phyloP scores from a whole-genome alignment of 2,113 vertebrate genomes.

The Sigmodon hispidus region DNA sequence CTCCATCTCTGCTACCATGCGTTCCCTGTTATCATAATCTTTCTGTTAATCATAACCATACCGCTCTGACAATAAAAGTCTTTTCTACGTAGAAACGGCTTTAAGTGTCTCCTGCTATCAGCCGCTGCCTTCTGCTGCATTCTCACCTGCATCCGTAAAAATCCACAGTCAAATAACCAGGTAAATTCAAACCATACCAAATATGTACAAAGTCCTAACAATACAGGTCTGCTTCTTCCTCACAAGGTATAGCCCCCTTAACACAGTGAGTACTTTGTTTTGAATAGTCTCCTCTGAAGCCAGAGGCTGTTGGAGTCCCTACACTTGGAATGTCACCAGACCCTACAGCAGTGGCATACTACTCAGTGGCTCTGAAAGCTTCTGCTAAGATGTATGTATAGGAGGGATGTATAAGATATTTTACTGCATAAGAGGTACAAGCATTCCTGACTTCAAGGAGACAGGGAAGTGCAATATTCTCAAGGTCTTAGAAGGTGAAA shows the following conservation, averaged over 20 bases:
- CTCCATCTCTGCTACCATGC: no score
- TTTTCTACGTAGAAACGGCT: no score
- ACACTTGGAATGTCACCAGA: background rate
- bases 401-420: conserved; percentile 9
- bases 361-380: background rate
- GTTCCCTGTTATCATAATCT: no score
- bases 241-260: background rate
- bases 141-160: no score
- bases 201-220: no score
- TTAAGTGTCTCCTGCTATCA: no score
- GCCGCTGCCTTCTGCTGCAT: no score
- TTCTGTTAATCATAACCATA: no score
- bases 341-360: background rate
- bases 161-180: no score
- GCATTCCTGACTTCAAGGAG: background rate
- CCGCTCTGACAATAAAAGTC: no score
- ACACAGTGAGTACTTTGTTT: background rate
- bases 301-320: background rate
- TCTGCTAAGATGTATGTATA: background rate
- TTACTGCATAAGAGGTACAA: background rate
- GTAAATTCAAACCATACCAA: no score
- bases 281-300: background rate
- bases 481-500: background rate
- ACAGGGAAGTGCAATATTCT: background rate
- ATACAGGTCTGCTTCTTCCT: background rate